These are phyloP conservation scores for Larimichthys polyactis DNA, from an alignment of 2,113 vertebrate genomes.

Conservation along the genomic window DNA sequence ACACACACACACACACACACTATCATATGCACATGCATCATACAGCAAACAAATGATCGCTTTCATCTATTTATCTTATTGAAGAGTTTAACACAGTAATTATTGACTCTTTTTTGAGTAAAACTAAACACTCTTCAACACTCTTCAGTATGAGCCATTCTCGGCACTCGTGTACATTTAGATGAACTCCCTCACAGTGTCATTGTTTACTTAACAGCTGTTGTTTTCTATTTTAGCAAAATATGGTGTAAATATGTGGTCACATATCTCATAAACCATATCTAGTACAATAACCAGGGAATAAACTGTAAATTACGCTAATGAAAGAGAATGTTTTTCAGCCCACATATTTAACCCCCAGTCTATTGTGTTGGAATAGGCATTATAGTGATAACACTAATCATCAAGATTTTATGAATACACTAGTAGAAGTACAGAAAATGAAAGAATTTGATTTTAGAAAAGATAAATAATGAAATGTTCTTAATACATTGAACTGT, in stretches of 20 bases:
- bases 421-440: not conserved
- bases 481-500: not conserved
- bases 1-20: not conserved
- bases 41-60: conserved; percentile 10
- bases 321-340: not conserved
- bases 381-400: not conserved
- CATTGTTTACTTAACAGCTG: not conserved
- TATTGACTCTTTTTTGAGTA: not conserved
- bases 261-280: not conserved
- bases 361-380: not conserved
- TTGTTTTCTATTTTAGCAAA: not conserved
- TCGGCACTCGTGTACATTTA: not conserved
- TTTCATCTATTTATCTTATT: not conserved
- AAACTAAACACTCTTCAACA: not conserved
- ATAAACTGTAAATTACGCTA: not conserved
- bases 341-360: not conserved
- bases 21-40: not conserved
- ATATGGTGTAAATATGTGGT: not conserved
- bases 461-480: not conserved
- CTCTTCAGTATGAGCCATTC: not conserved
- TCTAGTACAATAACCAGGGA: not conserved
- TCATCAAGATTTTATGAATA: not conserved
- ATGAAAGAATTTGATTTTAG: not conserved
- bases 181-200: not conserved
- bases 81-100: not conserved